Base-by-base conservation (phyloP, 2,888 invertebrate genomes). In the Venustoraphidia nigricollis region DNA sequence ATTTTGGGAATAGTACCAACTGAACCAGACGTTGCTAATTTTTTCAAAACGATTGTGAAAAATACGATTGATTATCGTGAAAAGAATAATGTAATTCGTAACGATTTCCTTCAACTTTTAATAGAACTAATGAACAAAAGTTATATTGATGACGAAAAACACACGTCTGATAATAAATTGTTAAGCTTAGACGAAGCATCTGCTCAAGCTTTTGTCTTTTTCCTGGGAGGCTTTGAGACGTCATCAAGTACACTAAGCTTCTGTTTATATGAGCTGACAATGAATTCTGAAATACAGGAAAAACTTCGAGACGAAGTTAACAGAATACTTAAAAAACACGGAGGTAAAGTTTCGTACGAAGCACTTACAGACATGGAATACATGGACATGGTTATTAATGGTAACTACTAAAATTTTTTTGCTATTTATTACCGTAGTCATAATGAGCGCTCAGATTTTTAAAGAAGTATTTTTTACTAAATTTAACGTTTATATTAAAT, bases 211-310 rank as follows among this genome's bases (percentile, higher is more conserved):
- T 49, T 35, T 37, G 9, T 48, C 10, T 49, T 49, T 38, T 47
- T 47, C 37, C 34, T 47, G 9, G 59, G 57, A 14, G 59, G 60
- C 2, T 59, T 57, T 44, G 59, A 59, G 50, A 58, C 58, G 5
- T 59, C 58, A 1, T 58, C 59, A 10, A 53, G 56, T 8, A 51
- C 56, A 5, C 49, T 60, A 27, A 55, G 54, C 45, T 58, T 57
- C 38, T 49, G 52, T 3, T 45, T 54, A 2, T 58, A 56, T 45
- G 51, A 54, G 38, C 52, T 61, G 2, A 57, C 60, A 6, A 38
- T 53, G 2, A 53, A 59, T 51, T 53, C 55, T 10, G 53, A 56
- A 2, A 45, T 57, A 5, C 60, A 60, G 42, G 50, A 56, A 36
- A 55, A 46, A 39, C 46, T 57, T 9, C 49, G 53, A 36, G 47